Evolutionary conservation across 2,113 vertebrate genomes (phyloP).

Genomic region (Labeo rohita): DNA sequence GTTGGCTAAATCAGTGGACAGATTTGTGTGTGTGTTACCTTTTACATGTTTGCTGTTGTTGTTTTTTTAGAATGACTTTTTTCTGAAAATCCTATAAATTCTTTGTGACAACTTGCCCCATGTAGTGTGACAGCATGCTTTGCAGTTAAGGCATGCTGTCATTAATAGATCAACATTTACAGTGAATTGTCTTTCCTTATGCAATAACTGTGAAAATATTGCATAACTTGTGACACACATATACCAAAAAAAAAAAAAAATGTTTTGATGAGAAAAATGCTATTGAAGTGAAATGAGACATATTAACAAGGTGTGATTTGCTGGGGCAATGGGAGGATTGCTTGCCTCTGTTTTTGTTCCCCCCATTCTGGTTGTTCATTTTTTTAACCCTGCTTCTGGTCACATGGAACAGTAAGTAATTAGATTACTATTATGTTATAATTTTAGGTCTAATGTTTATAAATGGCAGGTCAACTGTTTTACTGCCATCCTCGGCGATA

Average conservation of each 20-base stretch:
- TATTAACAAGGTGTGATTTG: background rate
- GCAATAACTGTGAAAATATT: too few relatives aligned
- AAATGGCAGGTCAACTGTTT: background rate
- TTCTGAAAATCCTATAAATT: too few relatives aligned
- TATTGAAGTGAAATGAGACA: background rate
- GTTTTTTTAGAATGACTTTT: background rate
- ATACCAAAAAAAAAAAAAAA: background rate
- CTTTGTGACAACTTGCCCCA: background rate
- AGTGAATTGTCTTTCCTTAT: background rate
- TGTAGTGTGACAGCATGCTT: background rate
- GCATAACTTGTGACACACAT: background rate
- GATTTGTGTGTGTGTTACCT: background rate
- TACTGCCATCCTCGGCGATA: background rate
- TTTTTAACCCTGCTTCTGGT: background rate
- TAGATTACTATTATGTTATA: background rate
- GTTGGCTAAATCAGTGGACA: background rate
- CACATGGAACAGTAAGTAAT: background rate
- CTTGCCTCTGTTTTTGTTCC: background rate
- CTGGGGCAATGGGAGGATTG: background rate
- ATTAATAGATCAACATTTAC: background rate
- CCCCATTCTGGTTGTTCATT: background rate
- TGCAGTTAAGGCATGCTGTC: background rate
- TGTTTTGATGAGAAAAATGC: background rate
- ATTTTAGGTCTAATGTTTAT: background rate
- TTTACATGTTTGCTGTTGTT: background rate